Conservation (phyloP, 2,113 vertebrate species). For the Perca schrenkii region DNA sequence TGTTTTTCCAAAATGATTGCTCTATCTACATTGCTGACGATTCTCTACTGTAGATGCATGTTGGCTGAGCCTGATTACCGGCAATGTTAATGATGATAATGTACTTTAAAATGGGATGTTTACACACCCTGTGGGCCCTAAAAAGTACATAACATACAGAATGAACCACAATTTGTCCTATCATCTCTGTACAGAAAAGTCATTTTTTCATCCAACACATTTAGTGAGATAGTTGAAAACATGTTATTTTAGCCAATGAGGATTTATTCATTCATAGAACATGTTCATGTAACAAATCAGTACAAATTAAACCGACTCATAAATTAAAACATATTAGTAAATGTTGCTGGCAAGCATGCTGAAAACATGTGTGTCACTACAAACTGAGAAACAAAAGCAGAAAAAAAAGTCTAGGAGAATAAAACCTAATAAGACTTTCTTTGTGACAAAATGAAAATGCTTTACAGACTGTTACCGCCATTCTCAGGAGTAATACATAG, state of each 20-base stretch:
- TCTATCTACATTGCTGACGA: not conserved
- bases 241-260: slow-evolving; percentile 32
- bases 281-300: slow-evolving; percentile 49
- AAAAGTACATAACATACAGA: no score
- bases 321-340: slow-evolving; percentile 46
- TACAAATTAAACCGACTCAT: slow-evolving; percentile 69
- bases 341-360: slow-evolving; percentile 7
- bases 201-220: not conserved
- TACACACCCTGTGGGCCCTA: no score
- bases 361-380: slow-evolving; percentile 19
- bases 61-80: not conserved
- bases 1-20: not conserved
- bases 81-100: not conserved
- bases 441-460: not conserved
- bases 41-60: no score
- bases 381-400: slow-evolving; percentile 23
- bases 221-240: slow-evolving; percentile 20
- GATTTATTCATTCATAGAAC: slow-evolving; percentile 72
- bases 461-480: not conserved
- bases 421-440: not conserved
- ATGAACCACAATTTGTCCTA: no score
- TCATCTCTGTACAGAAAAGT: no score
- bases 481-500: not conserved
- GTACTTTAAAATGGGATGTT: not conserved
- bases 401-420: not conserved